phyloP scores from a whole-genome alignment of 1,140 invertebrate species.

The Drosophila simulans region DNA sequence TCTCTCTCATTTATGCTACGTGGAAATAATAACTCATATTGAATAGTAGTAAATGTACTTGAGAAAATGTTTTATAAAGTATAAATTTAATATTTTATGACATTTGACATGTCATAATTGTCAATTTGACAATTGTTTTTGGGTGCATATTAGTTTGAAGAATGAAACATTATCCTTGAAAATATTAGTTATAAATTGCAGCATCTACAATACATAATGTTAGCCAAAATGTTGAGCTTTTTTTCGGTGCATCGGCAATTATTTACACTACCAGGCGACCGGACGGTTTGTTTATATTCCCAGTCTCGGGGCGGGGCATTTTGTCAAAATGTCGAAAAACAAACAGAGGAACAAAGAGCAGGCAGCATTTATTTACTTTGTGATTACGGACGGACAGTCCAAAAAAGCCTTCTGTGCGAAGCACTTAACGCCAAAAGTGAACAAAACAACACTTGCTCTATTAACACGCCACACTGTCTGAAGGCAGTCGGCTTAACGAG shows the following conservation, averaged over 20 bases:
- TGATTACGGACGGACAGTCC: slow-evolving; percentile 50
- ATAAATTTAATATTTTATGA: too few species aligned
- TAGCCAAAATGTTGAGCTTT: not conserved
- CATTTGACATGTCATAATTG: too few species aligned
- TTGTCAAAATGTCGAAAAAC: slow-evolving; percentile 60
- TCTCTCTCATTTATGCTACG: too few species aligned
- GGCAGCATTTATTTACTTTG: slow-evolving; percentile 73
- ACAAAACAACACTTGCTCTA: slow-evolving; percentile 84
- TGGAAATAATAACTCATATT: too few species aligned
- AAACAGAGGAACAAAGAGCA: slow-evolving; percentile 64
- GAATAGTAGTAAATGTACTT: too few species aligned
- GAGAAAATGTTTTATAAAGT: too few species aligned
- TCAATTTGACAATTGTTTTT: too few species aligned
- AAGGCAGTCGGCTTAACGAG: slow-evolving; percentile 67
- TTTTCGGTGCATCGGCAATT: slow-evolving; percentile 10
- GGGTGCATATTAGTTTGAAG: too few species aligned
- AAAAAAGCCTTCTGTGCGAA: slow-evolving; percentile 56
- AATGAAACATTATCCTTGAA: too few species aligned
- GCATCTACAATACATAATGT: too few species aligned
- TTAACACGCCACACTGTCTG: slow-evolving; percentile 69
- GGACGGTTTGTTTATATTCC: slow-evolving; percentile 34
- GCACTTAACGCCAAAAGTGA: slow-evolving; percentile 84
- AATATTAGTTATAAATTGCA: too few species aligned
- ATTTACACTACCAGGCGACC: slow-evolving; percentile 31
- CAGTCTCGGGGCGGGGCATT: slow-evolving; percentile 60